These are phyloP conservation scores for Temnothorax longispinosus DNA, from an alignment of 1,140 invertebrate genomes.

Conservation along the genomic window DNA sequence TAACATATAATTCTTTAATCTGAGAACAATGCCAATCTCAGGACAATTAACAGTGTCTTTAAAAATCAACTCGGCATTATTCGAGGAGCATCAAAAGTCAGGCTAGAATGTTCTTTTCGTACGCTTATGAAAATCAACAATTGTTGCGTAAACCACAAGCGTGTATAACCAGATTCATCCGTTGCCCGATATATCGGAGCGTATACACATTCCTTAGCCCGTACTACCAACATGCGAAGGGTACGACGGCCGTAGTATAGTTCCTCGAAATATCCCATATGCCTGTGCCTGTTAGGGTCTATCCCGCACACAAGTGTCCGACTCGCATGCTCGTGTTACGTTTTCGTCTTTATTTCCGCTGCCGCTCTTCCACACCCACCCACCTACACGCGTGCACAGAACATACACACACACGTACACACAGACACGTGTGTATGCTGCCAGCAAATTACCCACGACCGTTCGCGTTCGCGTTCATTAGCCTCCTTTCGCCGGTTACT, in stretches of 20 bases:
- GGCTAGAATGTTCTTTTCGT: neutral
- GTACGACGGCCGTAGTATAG: neutral
- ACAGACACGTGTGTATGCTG: neutral
- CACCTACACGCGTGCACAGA: neutral
- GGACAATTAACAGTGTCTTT: neutral
- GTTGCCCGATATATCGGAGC: neutral
- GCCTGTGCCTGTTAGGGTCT: neutral
- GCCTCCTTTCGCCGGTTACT: conserved; percentile 37
- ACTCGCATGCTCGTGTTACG: neutral
- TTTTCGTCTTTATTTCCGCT: conserved; percentile 40
- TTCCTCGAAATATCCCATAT: neutral
- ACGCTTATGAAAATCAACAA: neutral
- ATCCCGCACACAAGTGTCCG: neutral
- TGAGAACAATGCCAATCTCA: neutral
- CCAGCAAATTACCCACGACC: conserved; percentile 28
- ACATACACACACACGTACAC: neutral
- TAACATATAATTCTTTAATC: neutral
- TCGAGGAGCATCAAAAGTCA: too few relatives aligned
- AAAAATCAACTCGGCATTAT: neutral
- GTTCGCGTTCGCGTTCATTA: conserved; percentile 29
- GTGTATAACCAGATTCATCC: neutral
- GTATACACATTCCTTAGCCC: neutral
- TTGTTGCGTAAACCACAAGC: neutral
- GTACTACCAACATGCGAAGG: neutral
- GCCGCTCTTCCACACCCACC: conserved; percentile 9